phyloP scores from a whole-genome alignment of 35 echinoderm and acorn worm genomes.

The Antedon bifida region DNA sequence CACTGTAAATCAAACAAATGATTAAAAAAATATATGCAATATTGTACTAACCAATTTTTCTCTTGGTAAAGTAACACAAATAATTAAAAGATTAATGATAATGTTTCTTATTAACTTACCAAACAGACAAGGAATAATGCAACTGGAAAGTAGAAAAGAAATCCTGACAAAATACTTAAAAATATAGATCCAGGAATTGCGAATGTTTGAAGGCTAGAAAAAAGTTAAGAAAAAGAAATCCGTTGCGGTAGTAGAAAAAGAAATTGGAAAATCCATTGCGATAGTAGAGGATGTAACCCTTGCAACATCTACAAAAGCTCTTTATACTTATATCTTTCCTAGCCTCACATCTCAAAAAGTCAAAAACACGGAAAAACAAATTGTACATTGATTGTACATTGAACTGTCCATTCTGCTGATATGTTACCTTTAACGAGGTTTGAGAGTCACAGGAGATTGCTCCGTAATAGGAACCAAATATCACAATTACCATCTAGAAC shows the following conservation, averaged over 20 bases:
- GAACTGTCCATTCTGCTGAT: too few relatives aligned
- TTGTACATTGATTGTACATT: too few relatives aligned
- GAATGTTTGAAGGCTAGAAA: constrained; percentile 79
- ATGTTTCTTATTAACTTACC: constrained; percentile 37
- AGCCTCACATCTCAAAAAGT: too few relatives aligned
- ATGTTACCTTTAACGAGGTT: too few relatives aligned
- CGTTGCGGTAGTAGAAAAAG: not conserved
- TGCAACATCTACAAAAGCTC: too few relatives aligned
- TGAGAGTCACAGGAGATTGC: too few relatives aligned
- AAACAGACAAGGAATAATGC: constrained; percentile 88
- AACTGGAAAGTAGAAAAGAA: constrained; percentile 71
- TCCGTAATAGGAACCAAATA: too few relatives aligned
- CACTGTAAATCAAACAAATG: constrained; percentile 44
- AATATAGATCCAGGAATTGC: constrained; percentile 96
- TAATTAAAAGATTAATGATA: not conserved
- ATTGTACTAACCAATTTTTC: constrained; percentile 3
- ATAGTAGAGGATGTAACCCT: too few relatives aligned
- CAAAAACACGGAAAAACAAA: too few relatives aligned
- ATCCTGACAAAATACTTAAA: constrained; percentile 82
- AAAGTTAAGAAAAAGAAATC: constrained; percentile 24
- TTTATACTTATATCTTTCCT: too few relatives aligned
- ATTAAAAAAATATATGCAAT: not conserved
- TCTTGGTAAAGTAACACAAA: not conserved
- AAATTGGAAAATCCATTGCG: not conserved
- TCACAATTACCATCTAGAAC: too few relatives aligned